Conservation (phyloP, 1,140 invertebrate species). For the Brachionus rotundiformis region DNA sequence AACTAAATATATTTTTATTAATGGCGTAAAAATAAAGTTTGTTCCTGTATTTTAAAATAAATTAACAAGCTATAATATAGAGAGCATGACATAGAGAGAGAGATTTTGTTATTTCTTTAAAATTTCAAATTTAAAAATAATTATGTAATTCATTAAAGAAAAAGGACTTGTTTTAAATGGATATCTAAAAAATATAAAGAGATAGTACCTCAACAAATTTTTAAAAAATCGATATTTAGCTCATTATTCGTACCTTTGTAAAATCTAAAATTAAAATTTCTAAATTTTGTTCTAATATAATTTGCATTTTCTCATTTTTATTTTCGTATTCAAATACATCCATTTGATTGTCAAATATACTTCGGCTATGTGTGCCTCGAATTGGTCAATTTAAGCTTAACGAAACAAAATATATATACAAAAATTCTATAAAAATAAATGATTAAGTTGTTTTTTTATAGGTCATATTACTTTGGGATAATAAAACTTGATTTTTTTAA, state of each 20-base stretch:
- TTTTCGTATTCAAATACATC: background rate
- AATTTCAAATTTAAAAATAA: background rate
- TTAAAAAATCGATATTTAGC: constrained; percentile 1
- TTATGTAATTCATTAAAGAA: background rate
- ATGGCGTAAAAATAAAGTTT: background rate
- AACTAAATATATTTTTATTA: background rate
- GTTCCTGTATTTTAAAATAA: background rate
- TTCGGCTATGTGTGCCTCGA: background rate
- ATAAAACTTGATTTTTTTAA: constrained; percentile 2
- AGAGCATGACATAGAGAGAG: background rate
- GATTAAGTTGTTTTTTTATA: constrained; percentile 27
- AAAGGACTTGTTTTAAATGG: background rate
- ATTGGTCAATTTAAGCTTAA: constrained; percentile 9
- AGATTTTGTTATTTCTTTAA: background rate
- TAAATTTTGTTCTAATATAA: constrained; percentile 7
- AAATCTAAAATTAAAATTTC: constrained; percentile 26
- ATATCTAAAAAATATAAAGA: background rate
- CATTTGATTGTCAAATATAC: constrained; percentile 32
- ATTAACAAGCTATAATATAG: background rate
- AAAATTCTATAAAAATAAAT: constrained; percentile 9
- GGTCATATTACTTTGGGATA: constrained; percentile 30
- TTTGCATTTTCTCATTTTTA: constrained; percentile 14
- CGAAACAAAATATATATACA: background rate
- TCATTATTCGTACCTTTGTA: constrained; percentile 35
- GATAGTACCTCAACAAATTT: background rate